Percentiles rank a stretch among this genome's conserved stretches.
Evolutionary conservation across 2,113 vertebrate genomes (phyloP).

Genomic region (Cranoglanis bouderius): DNA sequence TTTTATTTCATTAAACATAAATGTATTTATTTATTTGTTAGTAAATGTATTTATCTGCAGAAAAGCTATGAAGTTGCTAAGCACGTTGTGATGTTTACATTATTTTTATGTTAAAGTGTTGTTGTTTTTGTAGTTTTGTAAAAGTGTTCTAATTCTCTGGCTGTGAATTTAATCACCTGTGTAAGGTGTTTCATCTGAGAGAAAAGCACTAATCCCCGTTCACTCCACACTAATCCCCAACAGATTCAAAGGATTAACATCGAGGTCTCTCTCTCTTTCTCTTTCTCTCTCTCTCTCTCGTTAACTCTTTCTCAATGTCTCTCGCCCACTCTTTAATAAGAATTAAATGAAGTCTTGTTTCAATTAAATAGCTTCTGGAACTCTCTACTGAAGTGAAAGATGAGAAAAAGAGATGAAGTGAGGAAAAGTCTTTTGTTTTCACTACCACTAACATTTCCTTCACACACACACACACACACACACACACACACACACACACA

Average conservation of each 20-base stretch:
- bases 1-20: neutral
- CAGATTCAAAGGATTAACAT: slow-evolving; percentile 18
- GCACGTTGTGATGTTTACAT: neutral
- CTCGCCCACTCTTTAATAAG: neutral
- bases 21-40: neutral
- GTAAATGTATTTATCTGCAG: neutral
- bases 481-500: neutral
- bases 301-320: neutral
- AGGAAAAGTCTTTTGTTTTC: neutral
- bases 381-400: neutral
- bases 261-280: slow-evolving; percentile 16
- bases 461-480: neutral
- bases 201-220: slow-evolving; percentile 1
- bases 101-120: neutral
- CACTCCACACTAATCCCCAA: neutral
- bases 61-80: neutral
- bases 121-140: neutral
- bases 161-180: slow-evolving; percentile 3
- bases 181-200: slow-evolving; percentile 1
- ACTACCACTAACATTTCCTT: no score
- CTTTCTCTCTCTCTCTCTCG: neutral
- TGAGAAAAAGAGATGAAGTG: neutral
- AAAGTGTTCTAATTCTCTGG: neutral
- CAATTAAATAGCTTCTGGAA: neutral
- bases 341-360: neutral